Conservation (phyloP, 2,113 vertebrate species). For the Leptobrachium leishanense region DNA sequence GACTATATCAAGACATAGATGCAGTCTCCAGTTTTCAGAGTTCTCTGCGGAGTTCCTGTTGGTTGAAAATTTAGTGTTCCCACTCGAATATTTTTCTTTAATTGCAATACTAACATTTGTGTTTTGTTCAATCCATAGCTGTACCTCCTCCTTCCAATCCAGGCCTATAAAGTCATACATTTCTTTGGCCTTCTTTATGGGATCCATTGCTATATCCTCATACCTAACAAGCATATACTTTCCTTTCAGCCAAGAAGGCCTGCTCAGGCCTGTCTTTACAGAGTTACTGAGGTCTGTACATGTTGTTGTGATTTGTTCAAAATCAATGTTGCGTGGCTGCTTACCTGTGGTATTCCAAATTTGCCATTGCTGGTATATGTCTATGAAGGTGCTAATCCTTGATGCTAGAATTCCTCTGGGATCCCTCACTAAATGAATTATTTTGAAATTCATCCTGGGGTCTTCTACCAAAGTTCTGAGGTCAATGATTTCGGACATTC, state of each 20-base stretch:
- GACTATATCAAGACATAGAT: conserved; percentile 68
- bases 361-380: conserved; percentile 71
- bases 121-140: conserved; percentile 70
- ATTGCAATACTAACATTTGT: conserved; percentile 61
- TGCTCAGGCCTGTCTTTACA: conserved; percentile 62
- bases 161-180: conserved; percentile 73
- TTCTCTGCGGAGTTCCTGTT: conserved; percentile 70
- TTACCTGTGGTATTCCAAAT: conserved; percentile 75
- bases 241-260: conserved; percentile 68
- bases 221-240: conserved; percentile 75
- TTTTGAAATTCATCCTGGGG: conserved; percentile 72
- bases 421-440: conserved; percentile 79
- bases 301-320: conserved; percentile 67
- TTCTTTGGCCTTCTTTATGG: conserved; percentile 64
- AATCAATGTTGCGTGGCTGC: conserved; percentile 70
- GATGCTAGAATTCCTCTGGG: conserved; percentile 76
- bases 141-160: conserved; percentile 65
- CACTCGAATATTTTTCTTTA: conserved; percentile 43
- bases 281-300: conserved; percentile 72
- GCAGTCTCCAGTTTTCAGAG: conserved; percentile 72
- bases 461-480: conserved; percentile 72
- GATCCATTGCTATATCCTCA: conserved; percentile 73
- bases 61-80: conserved; percentile 70
- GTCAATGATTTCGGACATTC: conserved; percentile 71
- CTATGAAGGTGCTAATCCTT: conserved; percentile 68